These are phyloP conservation scores for Phrynosoma platyrhinos DNA, from an alignment of 2,113 vertebrate species.

Conservation along the genomic window DNA sequence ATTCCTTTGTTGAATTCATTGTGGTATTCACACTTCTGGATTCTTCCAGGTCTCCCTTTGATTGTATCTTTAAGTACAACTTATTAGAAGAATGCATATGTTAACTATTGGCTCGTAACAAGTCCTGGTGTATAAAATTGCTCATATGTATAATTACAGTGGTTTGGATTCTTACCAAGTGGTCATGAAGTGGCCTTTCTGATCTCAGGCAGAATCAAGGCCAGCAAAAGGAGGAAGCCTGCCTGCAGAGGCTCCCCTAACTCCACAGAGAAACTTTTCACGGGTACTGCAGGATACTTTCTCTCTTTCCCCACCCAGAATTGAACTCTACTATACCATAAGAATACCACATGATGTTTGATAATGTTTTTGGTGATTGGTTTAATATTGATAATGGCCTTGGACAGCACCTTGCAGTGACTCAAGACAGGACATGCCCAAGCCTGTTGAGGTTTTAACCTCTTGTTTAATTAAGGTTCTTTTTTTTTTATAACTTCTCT, in stretches of 20 bases:
- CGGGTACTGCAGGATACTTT: too few species aligned
- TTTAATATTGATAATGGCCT: conserved; percentile 21
- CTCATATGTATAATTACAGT: neutral
- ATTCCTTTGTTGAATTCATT: too few species aligned
- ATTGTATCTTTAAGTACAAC: neutral
- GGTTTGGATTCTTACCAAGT: neutral
- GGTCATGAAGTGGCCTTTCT: neutral
- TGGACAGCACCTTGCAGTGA: conserved; percentile 49
- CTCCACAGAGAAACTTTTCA: neutral
- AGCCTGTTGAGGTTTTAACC: conserved; percentile 52
- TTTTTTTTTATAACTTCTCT: conserved; percentile 50
- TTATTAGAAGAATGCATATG: neutral
- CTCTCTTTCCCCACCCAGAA: too few species aligned
- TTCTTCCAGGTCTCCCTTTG: neutral
- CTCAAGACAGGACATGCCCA: conserved; percentile 39
- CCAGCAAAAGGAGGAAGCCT: neutral
- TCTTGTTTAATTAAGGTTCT: conserved; percentile 57
- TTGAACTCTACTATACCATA: neutral
- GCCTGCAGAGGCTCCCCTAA: neutral
- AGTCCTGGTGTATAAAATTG: neutral
- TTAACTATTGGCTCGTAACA: neutral
- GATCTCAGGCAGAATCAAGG: neutral
- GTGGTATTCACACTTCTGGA: fast-evolving
- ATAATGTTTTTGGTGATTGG: neutral
- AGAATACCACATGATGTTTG: neutral